Evolutionary conservation across 2,113 vertebrate species (phyloP).

Genomic region (Suricata suricatta): DNA sequence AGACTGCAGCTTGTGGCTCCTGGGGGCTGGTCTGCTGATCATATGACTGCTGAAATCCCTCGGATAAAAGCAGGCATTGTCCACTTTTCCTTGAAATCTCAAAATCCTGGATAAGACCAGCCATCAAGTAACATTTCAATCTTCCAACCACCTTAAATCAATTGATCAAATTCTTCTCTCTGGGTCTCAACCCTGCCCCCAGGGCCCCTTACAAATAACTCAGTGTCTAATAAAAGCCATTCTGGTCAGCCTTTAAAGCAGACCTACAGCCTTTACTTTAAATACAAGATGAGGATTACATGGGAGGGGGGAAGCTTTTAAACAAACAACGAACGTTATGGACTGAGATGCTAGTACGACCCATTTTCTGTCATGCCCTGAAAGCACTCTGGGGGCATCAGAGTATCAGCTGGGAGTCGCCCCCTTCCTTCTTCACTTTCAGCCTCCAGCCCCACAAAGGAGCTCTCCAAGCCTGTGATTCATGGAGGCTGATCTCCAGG

Average conservation of each 20-base stretch:
- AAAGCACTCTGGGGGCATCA: neutral
- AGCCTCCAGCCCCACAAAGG: neutral
- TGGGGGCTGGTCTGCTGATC: slow-evolving; percentile 3
- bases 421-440: neutral
- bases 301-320: neutral
- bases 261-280: neutral
- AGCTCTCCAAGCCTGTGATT: neutral
- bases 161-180: slow-evolving; percentile 42
- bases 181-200: neutral
- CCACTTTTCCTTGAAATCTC: slow-evolving; percentile 65
- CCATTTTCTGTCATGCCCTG: neutral
- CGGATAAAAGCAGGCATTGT: slow-evolving; percentile 52
- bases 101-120: slow-evolving; percentile 53
- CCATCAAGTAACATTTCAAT: slow-evolving; percentile 44
- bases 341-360: neutral
- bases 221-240: slow-evolving; percentile 7
- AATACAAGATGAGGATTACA: neutral
- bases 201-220: neutral
- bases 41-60: slow-evolving; percentile 24
- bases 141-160: slow-evolving; percentile 30
- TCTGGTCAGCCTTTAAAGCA: neutral
- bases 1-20: neutral
- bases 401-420: neutral
- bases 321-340: neutral
- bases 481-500: neutral